A percentile compares a stretch with the other conserved stretches of the same genome.
phyloP scores from a whole-genome alignment of 2,888 invertebrate genomes.

The Apamea anceps region DNA sequence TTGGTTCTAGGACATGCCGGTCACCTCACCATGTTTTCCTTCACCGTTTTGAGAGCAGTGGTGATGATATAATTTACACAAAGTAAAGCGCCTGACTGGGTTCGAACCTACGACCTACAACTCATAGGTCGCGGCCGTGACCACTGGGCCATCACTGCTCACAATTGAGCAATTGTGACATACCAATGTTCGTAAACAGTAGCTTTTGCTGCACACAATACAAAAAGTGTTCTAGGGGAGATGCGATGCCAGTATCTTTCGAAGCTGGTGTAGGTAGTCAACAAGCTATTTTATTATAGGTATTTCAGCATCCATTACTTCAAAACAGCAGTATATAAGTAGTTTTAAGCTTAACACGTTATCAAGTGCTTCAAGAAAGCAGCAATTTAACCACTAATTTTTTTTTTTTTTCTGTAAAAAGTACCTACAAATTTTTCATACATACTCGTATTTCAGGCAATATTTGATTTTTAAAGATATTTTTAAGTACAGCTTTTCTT shows the following conservation, averaged over 20 bases:
- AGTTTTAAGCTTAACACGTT: neutral
- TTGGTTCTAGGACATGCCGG: too few relatives aligned
- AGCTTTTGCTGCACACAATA: neutral
- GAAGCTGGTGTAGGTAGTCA: neutral
- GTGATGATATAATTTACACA: too few relatives aligned
- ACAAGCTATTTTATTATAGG: neutral
- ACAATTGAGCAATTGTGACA: neutral
- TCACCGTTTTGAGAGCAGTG: too few relatives aligned
- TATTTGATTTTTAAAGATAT: neutral
- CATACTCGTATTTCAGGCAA: neutral
- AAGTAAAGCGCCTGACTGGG: too few relatives aligned
- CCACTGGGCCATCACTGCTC: too few relatives aligned
- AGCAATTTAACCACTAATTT: neutral
- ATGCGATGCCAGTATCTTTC: neutral
- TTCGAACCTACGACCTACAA: too few relatives aligned
- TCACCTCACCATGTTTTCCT: too few relatives aligned
- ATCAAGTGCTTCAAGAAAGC: neutral
- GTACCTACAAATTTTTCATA: neutral
- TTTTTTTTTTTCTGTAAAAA: too few relatives aligned
- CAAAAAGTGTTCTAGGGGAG: neutral
- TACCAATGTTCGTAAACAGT: neutral
- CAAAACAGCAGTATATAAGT: neutral
- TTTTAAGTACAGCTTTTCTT: slow-evolving; percentile 9
- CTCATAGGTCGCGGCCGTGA: too few relatives aligned
- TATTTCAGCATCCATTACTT: neutral